Conservation (phyloP, 1,140 invertebrate species). For the Papilio machaon region DNA sequence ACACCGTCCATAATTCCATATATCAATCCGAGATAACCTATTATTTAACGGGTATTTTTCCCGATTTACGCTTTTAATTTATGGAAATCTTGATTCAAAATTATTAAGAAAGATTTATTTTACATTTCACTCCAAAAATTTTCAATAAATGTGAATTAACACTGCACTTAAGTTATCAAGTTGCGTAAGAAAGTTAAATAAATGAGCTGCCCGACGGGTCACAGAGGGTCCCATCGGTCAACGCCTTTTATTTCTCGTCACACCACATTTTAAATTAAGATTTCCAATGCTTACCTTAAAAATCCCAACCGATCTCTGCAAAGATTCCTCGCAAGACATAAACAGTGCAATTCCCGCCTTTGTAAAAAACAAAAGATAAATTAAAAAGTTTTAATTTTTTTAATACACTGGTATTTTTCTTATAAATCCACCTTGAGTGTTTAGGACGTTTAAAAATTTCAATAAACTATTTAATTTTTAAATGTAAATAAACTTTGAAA, state of each 20-base stretch:
- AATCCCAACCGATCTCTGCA: slow-evolving; percentile 10
- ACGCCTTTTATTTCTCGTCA: slow-evolving; percentile 52
- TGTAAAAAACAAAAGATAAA: not conserved
- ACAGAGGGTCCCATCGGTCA: slow-evolving; percentile 48
- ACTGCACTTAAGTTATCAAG: not conserved
- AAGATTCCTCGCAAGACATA: not conserved
- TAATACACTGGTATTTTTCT: not conserved
- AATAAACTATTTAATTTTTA: not conserved
- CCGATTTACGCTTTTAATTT: too few species aligned
- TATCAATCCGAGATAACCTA: too few species aligned
- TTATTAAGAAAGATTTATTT: too few species aligned
- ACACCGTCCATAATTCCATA: too few species aligned
- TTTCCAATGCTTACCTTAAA: slow-evolving; percentile 37
- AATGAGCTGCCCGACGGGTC: slow-evolving; percentile 17
- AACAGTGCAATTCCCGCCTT: slow-evolving; percentile 32
- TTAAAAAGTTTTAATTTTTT: slow-evolving; percentile 11
- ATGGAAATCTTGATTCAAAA: too few species aligned
- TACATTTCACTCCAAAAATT: too few species aligned
- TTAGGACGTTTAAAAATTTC: not conserved
- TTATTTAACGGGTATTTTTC: too few species aligned
- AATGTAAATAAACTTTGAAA: slow-evolving; percentile 29
- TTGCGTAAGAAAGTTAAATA: slow-evolving; percentile 28
- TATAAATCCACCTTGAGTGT: not conserved
- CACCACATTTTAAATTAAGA: slow-evolving; percentile 40
- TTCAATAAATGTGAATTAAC: too few species aligned